Base-by-base conservation (phyloP, 2,113 vertebrate species). In the Atractosteus spatula region DNA sequence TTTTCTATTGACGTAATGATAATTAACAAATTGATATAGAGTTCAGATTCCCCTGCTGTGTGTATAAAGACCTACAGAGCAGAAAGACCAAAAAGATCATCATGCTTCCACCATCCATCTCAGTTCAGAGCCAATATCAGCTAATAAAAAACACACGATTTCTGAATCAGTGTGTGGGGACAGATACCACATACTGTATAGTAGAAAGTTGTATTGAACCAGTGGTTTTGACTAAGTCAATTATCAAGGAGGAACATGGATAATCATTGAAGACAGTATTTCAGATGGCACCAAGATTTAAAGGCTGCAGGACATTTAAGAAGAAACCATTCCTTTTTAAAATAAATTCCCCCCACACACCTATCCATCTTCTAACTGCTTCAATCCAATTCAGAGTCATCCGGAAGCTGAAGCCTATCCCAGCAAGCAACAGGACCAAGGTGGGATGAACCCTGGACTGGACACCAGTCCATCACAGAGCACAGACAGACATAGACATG, bases 271-370 rank as follows among this genome's bases (percentile, higher is more conserved):
- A 55, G 47, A 71, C 71, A 6, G 62, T 62, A 70, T 70, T 45
- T 69, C 65, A 62, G 62, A 45, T 43, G 56, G 41, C n/a, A 13
- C 59, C 55, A 76, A 74, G 71, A 78, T 57, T 74, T 29, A 64
- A 71, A 68, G 68, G 55, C 72, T 55, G 72, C 47, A 63, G 69
- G 44, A 79, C 78, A 83, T 82, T 83, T 77, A 82, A 62, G 78
- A 29, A 62, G 63, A 79, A 80, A 81, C 74, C 77, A 62, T 76
- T 77, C 54, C 14, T 61, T 77, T 72, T 65, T 71, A 66, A 77
- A 66, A 54, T 8, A 67, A 81, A 74, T 73, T 77, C 75, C 77
- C 76, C 57, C 61, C 16, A 66, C 45, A 62, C 29, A 55, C 68
- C 47, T 55, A 56, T 4, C 8, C 29, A 57, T 59, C 55, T 71